Evolutionary conservation across 2,113 vertebrate species (phyloP).

Genomic region (Geothlypis trichas): DNA sequence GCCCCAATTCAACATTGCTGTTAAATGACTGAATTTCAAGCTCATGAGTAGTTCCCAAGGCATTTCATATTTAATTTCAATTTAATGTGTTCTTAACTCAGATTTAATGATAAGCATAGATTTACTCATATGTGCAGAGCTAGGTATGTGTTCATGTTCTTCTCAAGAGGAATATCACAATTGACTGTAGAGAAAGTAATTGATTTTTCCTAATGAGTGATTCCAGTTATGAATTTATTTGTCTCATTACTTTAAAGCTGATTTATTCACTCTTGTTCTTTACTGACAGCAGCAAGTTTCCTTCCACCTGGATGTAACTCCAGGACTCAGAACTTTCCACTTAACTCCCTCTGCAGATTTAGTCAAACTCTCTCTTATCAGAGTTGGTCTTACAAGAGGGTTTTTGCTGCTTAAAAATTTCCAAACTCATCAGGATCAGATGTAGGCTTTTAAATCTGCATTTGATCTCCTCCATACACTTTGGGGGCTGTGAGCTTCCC

Average conservation of each 20-base stretch:
- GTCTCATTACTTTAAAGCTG: neutral
- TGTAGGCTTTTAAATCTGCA: neutral
- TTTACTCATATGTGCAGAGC: neutral
- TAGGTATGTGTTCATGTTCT: neutral
- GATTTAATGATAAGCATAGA: constrained; percentile 12
- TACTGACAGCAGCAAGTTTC: constrained; percentile 13
- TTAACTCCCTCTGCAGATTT: neutral
- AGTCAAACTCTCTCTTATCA: neutral
- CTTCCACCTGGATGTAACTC: neutral
- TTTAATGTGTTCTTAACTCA: constrained; percentile 13
- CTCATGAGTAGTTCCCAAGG: neutral
- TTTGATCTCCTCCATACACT: neutral
- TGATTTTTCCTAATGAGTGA: neutral
- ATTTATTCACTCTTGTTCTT: constrained; percentile 33
- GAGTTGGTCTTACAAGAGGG: neutral
- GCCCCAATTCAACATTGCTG: neutral
- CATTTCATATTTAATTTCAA: constrained; percentile 15
- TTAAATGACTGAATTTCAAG: neutral
- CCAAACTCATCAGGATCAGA: neutral
- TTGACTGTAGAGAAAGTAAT: neutral
- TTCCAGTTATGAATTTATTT: constrained; percentile 28
- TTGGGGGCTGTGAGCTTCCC: neutral
- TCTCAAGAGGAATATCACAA: constrained; percentile 13
- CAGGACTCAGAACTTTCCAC: neutral
- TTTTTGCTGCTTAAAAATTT: neutral